A percentile compares a stretch with the other conserved stretches of the same genome.
These are phyloP conservation scores for Drosophila emarginata DNA, from an alignment of 2,888 invertebrate species.

Conservation along the genomic window DNA sequence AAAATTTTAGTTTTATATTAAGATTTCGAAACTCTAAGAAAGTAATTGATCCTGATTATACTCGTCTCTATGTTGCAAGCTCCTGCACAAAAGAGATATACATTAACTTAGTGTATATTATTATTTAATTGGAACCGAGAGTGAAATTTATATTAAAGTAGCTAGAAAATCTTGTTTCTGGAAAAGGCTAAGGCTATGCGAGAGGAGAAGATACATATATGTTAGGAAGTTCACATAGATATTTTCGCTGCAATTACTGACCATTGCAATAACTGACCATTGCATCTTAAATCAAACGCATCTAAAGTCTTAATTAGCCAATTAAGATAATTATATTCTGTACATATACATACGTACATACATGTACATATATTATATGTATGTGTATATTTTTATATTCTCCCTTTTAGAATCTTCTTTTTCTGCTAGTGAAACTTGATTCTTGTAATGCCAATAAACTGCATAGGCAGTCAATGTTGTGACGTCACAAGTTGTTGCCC, in stretches of 20 bases:
- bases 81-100: neutral
- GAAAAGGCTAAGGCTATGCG: neutral
- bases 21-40: no score
- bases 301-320: constrained; percentile 4
- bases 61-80: no score
- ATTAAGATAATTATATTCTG: neutral
- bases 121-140: neutral
- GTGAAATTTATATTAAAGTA: neutral
- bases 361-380: no score
- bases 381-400: no score
- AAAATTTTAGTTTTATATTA: no score
- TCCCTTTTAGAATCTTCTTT: neutral
- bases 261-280: constrained; percentile 7
- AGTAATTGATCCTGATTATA: no score
- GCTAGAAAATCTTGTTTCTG: neutral
- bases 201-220: neutral
- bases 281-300: neutral
- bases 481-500: constrained; percentile 2
- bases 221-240: constrained; percentile 6
- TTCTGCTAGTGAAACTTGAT: neutral
- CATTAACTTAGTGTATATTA: neutral
- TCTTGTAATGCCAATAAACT: neutral
- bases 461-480: neutral
- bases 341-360: neutral
- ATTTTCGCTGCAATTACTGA: neutral